These are phyloP conservation scores for Epizoanthus illoricatus DNA, from an alignment of 92 coral and sea anemone genomes.

Conservation along the genomic window DNA sequence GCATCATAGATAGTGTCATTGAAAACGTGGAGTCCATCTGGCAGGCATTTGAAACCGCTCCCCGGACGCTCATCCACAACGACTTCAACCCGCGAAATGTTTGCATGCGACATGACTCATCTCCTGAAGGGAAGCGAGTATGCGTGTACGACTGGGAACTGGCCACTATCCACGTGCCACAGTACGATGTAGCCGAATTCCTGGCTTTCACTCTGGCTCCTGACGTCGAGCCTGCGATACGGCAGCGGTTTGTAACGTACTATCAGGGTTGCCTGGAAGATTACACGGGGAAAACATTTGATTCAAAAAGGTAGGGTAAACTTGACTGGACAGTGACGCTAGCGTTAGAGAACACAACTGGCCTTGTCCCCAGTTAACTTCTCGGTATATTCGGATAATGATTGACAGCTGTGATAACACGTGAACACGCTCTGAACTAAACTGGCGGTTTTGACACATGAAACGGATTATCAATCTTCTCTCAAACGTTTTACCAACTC, in stretches of 20 bases:
- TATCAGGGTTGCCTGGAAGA: conserved; percentile 53
- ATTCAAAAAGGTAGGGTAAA: conserved; percentile 12
- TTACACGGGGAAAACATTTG: conserved; percentile 45
- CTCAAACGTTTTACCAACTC: no score
- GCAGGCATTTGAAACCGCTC: conserved; percentile 57
- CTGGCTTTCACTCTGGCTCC: conserved; percentile 62
- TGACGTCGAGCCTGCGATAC: conserved; percentile 35
- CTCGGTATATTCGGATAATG: background rate
- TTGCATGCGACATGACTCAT: conserved; percentile 43
- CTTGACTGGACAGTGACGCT: background rate
- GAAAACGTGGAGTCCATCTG: conserved; percentile 45
- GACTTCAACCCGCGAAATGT: conserved; percentile 65
- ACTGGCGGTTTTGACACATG: no score
- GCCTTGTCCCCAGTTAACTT: background rate
- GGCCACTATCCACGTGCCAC: conserved; percentile 64
- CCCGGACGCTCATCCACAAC: conserved; percentile 62
- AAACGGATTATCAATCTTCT: no score
- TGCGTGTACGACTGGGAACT: conserved; percentile 71
- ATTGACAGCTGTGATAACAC: background rate
- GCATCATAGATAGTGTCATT: conserved; percentile 40
- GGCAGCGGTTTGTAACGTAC: conserved; percentile 44
- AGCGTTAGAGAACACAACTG: background rate
- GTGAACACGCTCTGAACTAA: no score
- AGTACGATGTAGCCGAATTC: conserved; percentile 65
- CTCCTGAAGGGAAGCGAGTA: conserved; percentile 1